A percentile compares a stretch with the other conserved stretches of the same genome.
phyloP scores from a whole-genome alignment of 2,113 vertebrate species.

The Xenopus laevis region DNA sequence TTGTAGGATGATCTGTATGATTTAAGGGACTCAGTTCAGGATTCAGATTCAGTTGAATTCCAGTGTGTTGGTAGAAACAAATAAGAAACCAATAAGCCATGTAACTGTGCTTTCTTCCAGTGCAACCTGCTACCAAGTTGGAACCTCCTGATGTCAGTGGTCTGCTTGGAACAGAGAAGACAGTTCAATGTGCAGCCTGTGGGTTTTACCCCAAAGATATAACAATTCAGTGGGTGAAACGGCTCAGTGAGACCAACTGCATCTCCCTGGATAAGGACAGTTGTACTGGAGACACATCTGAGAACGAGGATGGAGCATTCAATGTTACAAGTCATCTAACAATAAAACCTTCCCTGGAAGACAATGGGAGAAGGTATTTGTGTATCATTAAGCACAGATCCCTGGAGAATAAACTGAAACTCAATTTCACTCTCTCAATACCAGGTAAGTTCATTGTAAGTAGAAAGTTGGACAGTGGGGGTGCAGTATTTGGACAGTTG shows the following conservation, averaged over 20 bases:
- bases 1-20: too few relatives aligned
- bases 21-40: too few relatives aligned
- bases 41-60: too few relatives aligned
- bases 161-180: neutral
- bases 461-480: too few relatives aligned
- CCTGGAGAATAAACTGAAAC: fast-evolving
- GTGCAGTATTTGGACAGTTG: too few relatives aligned
- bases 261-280: neutral
- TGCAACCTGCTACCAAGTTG: constrained; percentile 17
- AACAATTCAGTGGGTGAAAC: neutral
- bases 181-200: constrained; percentile 15
- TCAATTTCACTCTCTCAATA: neutral
- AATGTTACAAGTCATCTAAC: constrained; percentile 40
- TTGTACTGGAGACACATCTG: neutral
- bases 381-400: constrained; percentile 44
- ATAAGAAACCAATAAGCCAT: too few relatives aligned
- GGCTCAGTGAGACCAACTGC: neutral
- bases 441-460: constrained; percentile 28
- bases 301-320: constrained; percentile 45
- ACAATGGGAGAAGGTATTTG: constrained; percentile 15
- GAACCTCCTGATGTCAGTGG: neutral
- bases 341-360: constrained; percentile 27
- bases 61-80: too few relatives aligned
- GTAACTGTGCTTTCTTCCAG: constrained; percentile 12
- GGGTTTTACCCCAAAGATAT: constrained; percentile 45